These are phyloP conservation scores for Nemoura dubitans DNA, from an alignment of 2,888 invertebrate genomes.

Conservation along the genomic window DNA sequence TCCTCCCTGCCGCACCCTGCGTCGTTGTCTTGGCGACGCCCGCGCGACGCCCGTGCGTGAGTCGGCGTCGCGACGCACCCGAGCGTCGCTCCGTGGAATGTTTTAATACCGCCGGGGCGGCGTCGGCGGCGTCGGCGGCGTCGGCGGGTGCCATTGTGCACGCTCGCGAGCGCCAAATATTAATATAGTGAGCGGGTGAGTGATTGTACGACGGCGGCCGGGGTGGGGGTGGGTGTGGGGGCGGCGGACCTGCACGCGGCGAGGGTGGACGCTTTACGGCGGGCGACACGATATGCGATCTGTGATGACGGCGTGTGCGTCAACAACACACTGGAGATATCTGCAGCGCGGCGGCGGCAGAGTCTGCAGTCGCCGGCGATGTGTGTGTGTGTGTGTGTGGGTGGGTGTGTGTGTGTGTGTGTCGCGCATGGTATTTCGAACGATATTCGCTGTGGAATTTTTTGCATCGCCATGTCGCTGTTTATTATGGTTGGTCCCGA, in stretches of 20 bases:
- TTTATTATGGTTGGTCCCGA: too few relatives aligned
- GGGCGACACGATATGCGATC: background rate
- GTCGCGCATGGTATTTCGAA: too few relatives aligned
- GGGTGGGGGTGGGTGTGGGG: constrained; percentile 5
- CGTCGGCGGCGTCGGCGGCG: constrained; percentile 22
- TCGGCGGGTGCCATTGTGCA: constrained; percentile 17
- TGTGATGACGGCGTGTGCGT: background rate
- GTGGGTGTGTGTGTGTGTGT: too few relatives aligned
- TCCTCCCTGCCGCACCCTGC: too few relatives aligned
- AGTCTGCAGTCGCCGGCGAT: background rate
- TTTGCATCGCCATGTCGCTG: too few relatives aligned
- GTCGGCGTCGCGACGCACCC: constrained; percentile 14
- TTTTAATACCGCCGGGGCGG: constrained; percentile 43
- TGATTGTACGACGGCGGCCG: constrained; percentile 22
- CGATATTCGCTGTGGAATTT: too few relatives aligned
- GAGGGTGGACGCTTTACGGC: constrained; percentile 24
- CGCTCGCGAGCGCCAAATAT: constrained; percentile 41
- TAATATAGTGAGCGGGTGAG: constrained; percentile 43
- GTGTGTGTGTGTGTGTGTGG: background rate
- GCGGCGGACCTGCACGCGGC: too few relatives aligned
- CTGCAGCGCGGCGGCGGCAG: background rate
- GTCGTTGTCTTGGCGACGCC: constrained; percentile 26
- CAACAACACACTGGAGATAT: constrained; percentile 9
- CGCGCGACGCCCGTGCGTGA: background rate
- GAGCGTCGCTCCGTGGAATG: constrained; percentile 43